A percentile compares a stretch with the other conserved stretches of the same genome.
Conservation (phyloP, 1,140 invertebrate species). For the Eriosoma lanigerum region DNA sequence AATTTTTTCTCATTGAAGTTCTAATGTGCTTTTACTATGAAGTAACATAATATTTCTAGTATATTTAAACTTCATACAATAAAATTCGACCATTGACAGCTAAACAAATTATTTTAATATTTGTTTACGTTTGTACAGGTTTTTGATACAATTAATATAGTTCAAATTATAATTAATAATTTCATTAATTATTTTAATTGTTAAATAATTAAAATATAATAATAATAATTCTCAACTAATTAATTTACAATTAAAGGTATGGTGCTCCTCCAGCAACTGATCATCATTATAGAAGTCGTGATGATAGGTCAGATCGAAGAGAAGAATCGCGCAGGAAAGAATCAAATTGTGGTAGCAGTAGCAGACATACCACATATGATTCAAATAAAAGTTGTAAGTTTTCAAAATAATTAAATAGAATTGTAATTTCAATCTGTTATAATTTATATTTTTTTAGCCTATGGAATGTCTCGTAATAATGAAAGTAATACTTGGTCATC, state of each 20-base stretch:
- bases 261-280: constrained; percentile 15
- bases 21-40: neutral
- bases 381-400: constrained; percentile 45
- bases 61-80: neutral
- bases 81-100: constrained; percentile 11
- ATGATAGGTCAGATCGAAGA: constrained; percentile 32
- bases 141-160: neutral
- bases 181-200: no score
- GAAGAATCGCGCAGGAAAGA: constrained; percentile 41
- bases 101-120: constrained; percentile 20
- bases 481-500: constrained; percentile 31
- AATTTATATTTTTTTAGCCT: neutral
- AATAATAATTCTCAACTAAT: no score
- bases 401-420: neutral
- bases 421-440: neutral
- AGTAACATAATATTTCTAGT: neutral
- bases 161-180: neutral
- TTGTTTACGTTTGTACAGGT: constrained; percentile 21
- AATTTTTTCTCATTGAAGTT: neutral
- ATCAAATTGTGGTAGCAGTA: constrained; percentile 22
- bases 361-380: constrained; percentile 19
- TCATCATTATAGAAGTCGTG: constrained; percentile 40
- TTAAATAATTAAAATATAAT: no score
- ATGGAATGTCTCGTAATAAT: constrained; percentile 41
- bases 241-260: neutral